Base-by-base conservation (phyloP, 2,113 vertebrate genomes). In the Dasyprocta punctata region DNA sequence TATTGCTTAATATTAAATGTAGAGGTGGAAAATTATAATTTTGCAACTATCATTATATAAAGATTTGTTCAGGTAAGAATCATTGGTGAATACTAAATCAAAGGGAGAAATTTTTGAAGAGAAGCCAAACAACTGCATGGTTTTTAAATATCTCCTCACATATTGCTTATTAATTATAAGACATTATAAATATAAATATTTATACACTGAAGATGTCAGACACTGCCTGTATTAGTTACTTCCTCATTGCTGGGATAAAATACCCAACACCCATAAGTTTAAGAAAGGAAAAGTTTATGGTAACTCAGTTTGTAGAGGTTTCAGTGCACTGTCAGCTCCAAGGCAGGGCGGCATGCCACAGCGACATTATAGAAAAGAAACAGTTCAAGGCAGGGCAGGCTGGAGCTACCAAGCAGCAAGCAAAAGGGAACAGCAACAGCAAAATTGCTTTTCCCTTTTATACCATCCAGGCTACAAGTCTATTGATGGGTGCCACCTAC, bases 91-190 rank as follows among this genome's bases (percentile, higher is more conserved):
- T 67, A 19, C 49, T 52, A 93, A 67, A 67, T 60, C 36, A 75
- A 24, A 84, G 13, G 49, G 24, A 92, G 16, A 84, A 60, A 60
- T 28, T 67, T 89, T 41, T 88, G n/a, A 75, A 69, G 60, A 89
- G 22, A 44, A 56, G 17, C 54, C 17, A 75, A 41, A 75, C 10
- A 75, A 14, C 22, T 44, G 11, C 24, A 26, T 44, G 41, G 24
- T 75, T 75, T 75, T 71, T 71, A 71, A 90, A 89, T 65, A 14
- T 41, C 60, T 58, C 67, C 78, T 95, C 47, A 92, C 38, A 89
- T 60, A 92, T 5, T 65, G 65, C 67, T 77, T 92, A 95, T 77
- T 38, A 83, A 83, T 67, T 67, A 22, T 24, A 84, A 89, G 13
- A n/a, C 58, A 83, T 83, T 92, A 75, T 69, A 92, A 75, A 41